Evolutionary conservation across 1,140 invertebrate genomes (phyloP), one percentile per base, ranked within the genome.

Genomic region (Rhagoletis pomonella): DNA sequence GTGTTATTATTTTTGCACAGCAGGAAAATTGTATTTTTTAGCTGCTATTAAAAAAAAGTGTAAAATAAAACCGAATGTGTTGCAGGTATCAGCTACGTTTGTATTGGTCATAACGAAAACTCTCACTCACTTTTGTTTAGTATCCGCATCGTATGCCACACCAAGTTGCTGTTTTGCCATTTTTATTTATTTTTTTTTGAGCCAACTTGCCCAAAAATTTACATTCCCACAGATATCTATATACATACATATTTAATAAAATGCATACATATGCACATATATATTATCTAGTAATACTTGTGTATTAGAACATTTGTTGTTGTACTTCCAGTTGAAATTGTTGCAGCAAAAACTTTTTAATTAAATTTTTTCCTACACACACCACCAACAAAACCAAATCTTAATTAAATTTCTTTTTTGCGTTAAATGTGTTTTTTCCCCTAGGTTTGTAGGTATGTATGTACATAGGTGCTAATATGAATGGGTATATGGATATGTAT

Each of bases 301-400:
- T 67, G 6, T n/a, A n/a, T n/a, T n/a, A n/a, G n/a, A n/a, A n/a
- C n/a, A n/a, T n/a, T 81, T 81, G 17, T 81, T 17, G 50, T 81
- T 81, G 47, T 58, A 47, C 4, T 2, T 19, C 4, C 50, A 19
- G 47, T 81, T 50, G 29, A 81, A 81, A 55, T 55, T 50, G n/a
- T 55, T 58, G 50, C 73, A 47, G n/a, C 47, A 5, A 81, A 81
- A 81, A 81, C 47, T 81, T 81, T 81, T 81, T 81, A 81, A 81
- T 81, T 81, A 81, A 81, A 81, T 81, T 81, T 29, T 29, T 29
- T 81, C n/a, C 2, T 19, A 55, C 47, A 50, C 44, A 55, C n/a
- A 81, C 69, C n/a, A 81, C 69, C 19, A 2, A 55, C 7, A 55
- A 81, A 81, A 81, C 29, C 29, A 81, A 50, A 17, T 81, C n/a